Conservation (phyloP, 2,888 invertebrate genomes). For the Mechanitis messenoides region DNA sequence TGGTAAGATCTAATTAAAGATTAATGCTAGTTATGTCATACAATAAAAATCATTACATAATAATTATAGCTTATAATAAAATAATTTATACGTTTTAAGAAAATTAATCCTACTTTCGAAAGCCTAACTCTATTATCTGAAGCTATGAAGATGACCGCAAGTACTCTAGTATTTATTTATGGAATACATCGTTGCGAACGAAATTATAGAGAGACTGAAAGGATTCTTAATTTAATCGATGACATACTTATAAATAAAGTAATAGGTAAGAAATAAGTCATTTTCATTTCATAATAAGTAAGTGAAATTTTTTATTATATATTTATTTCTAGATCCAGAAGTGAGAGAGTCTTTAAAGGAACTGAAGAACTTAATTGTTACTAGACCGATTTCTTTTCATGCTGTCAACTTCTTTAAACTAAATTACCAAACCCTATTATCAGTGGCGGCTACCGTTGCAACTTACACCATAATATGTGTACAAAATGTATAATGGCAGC, state of each 20-base stretch:
- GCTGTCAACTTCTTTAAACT: conserved; percentile 51
- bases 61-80: no score
- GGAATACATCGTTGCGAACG: conserved; percentile 18
- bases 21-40: no score
- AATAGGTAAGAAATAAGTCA: conserved; percentile 15
- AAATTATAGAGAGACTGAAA: conserved; percentile 20
- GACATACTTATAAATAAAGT: conserved; percentile 23
- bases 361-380: conserved; percentile 42
- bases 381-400: conserved; percentile 48
- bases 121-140: no score
- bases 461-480: conserved; percentile 62
- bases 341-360: conserved; percentile 38
- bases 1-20: conserved; percentile 9
- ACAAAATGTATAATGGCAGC: conserved; percentile 37
- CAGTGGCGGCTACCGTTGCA: conserved; percentile 52
- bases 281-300: not conserved
- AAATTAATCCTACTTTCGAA: no score
- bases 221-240: conserved; percentile 22
- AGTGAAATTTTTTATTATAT: not conserved
- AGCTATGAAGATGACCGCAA: conserved; percentile 11
- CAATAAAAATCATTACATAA: no score
- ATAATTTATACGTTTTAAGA: no score
- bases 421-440: conserved; percentile 48
- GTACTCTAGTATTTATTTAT: conserved; percentile 10
- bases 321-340: conserved; percentile 37